Evolutionary conservation across 2,888 invertebrate genomes (phyloP), one percentile per base, ranked within the genome.

Genomic region (Liopterus haemorrhoidalis): DNA sequence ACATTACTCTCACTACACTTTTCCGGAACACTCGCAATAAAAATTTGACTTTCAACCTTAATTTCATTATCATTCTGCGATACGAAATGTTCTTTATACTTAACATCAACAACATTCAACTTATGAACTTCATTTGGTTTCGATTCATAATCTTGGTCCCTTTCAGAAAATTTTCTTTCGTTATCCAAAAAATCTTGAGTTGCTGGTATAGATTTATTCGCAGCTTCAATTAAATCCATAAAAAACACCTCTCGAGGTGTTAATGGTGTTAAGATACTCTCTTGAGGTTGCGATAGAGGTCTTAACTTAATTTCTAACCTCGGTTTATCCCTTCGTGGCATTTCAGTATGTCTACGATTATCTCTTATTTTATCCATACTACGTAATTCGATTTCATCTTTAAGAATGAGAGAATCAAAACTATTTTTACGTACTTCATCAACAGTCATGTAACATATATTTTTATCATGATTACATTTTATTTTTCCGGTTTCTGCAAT

Each of bases 201-300:
- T 19, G 37, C 15, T 31, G 37, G 42, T 15, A 41, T 38, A 1
- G 51, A 49, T 40, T 53, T 53, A 35, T 65, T 62, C 1, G 63
- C 65, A 22, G 56, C 58, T 48, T 59, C 60, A 19, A 66, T 62
- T 21, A 70, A 52, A 54, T 70, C 69, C 15, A 63, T 59, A 47
- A 70, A 70, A 49, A 70, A 69, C 44, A 67, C 51, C 51, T 70
- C 66, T 25, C 69, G 56, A 1, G 70, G 69, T 5, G 67, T 62
- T 41, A 69, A 46, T 5, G 63, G 45, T 14, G 45, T 39, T 22
- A 37, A 25, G 12, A 32, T 39, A 24, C 20, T 20, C 6, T 15
- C 33, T 33, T 33, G 38, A 6, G 39, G 19, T 20, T 21, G 14
- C 6, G 45, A 45, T 32, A 45, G 24, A 12, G 45, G 45, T n/a